Conservation (phyloP, 2,888 invertebrate genomes). For the Cacoxenus indagator region DNA sequence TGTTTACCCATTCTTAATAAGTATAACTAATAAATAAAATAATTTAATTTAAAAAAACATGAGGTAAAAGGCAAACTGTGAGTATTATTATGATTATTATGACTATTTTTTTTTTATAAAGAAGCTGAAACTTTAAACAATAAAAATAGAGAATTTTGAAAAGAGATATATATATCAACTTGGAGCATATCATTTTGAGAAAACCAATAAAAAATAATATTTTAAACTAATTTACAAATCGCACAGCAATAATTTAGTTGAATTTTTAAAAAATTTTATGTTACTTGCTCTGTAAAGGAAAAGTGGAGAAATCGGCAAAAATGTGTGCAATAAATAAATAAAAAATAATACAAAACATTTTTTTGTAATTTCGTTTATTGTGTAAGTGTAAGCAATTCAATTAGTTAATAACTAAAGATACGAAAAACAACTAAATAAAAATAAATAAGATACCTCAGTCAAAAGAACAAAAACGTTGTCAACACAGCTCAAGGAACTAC, state of each 20-base stretch:
- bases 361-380: not conserved
- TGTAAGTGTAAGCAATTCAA: conserved; percentile 18
- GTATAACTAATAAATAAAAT: too few species aligned
- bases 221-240: not conserved
- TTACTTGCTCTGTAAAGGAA: not conserved
- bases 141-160: not conserved
- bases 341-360: not conserved
- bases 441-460: conserved; percentile 31
- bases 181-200: conserved; percentile 39
- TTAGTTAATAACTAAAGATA: conserved; percentile 40
- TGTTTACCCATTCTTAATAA: too few species aligned
- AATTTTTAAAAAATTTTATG: not conserved
- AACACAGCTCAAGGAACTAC: conserved; percentile 49
- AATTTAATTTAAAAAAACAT: too few species aligned
- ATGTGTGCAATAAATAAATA: conserved; percentile 15
- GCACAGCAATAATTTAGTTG: conserved; percentile 19
- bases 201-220: conserved; percentile 1
- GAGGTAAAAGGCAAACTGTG: too few species aligned
- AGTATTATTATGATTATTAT: not conserved
- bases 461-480: conserved; percentile 15
- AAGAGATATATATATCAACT: conserved; percentile 36
- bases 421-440: conserved; percentile 30
- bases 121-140: too few species aligned
- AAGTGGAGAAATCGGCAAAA: not conserved
- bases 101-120: not conserved